Base-by-base conservation (phyloP, 2,113 vertebrate species). In the Pica pica region DNA sequence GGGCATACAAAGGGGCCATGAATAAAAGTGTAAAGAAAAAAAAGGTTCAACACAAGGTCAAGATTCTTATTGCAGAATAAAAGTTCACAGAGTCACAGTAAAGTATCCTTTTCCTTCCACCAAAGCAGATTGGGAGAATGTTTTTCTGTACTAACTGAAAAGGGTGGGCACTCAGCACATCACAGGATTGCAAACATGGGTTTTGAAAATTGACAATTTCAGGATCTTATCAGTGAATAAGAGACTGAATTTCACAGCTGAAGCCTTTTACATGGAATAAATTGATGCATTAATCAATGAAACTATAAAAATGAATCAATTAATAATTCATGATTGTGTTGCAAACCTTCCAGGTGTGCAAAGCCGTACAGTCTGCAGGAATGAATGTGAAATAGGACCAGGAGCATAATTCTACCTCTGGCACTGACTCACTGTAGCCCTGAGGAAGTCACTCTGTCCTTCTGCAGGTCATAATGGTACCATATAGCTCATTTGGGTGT, bases 361-460 rank as follows among this genome's bases (percentile, higher is more conserved):
- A 90, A 95, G 6, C 61, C 65, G 28, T 55, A 81, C 8, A 55
- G 35, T 59, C 52, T 37, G 20, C n/a, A 68, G 7, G 35, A 83
- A 77, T 1, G 3, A 63, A 67, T 31, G 26, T 30, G 23, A 69
- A 90, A 63, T 22, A 69, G 46, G 21, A 65, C 49, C 12, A 52
- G 10, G 9, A 73, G 11, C 10, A 10, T 71, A 85, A 94, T 63
- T 63, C 15, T 68, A 9, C 46, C 50, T 61, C 31, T 68, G 78
- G 42, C 59, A 70, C 44, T 96, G 95, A 96, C 71, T 96, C 94
- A 95, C 16, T n/a, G 26, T 46, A 57, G 64, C 55, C 70, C 65
- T 60, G 28, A 97, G 92, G 93, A 96, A 96, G 90, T 71, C 63
- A 67, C 33, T 83, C 39, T 81, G 56, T 68, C 64, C 22, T 18